Base-by-base conservation (phyloP, 2,797 vertebrate species). In the Rallus crepitans region DNA sequence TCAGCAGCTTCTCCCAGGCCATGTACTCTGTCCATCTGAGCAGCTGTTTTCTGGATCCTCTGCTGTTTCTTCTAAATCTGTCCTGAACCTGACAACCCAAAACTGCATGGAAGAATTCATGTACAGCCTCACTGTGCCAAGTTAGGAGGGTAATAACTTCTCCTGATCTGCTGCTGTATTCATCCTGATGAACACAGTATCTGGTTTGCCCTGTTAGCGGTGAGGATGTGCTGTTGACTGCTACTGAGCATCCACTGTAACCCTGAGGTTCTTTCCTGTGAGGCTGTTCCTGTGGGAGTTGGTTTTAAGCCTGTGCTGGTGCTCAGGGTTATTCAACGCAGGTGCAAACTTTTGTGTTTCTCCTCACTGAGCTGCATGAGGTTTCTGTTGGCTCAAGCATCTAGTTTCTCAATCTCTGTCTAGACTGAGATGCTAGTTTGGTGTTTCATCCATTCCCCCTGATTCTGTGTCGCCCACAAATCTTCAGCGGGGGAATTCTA, bases 111-210 rank as follows among this genome's bases (percentile, higher is more conserved):
- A 65, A 18, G 14, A 57, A 79, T 57, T 50, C 5, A 4, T 7
- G 23, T 76, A 31, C 33, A 70, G 20, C 63, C 47, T 70, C 39
- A 7, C 11, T n/a, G 15, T 55, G 24, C 45, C 45, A 45, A 31
- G 20, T 8, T 45, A 55, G 24, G 21, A 64, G 17, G 19, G 33
- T 35, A 50, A 5, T 42, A 87, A 31, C 45, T 82, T 78, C 23
- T 47, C n/a, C 68, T 77, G 56, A 73, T 56, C 21, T 40, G 61
- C 40, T 92, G 61, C 88, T 4, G 2, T 21, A 0, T 71, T 91
- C 0, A 1, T 53, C 42, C 39, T 65, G 0, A 17, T 28, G 40
- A 72, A 2, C 16, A 2, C 48, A 35, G 3, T 15, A 5, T 56
- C 40, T 50, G 40, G 18, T 86, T 94, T 85, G 71, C 20, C 31